Evolutionary conservation across 2,888 invertebrate genomes (phyloP).

Genomic region (Meiosimyza decipiens): DNA sequence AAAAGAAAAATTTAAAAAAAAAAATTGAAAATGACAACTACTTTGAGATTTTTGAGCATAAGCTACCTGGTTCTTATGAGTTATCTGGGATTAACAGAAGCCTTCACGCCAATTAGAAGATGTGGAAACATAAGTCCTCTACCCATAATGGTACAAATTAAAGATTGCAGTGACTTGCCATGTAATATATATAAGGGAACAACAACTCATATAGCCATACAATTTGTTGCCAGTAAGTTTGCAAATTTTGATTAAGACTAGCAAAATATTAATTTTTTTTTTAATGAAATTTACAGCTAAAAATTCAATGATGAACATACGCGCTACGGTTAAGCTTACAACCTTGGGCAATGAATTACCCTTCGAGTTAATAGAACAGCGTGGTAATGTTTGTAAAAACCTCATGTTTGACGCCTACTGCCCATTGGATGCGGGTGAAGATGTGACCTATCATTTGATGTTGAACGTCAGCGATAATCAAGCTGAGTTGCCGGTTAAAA

Average conservation of each 20-base stretch:
- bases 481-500: conserved; percentile 56
- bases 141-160: conserved; percentile 55
- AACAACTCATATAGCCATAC: conserved; percentile 52
- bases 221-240: conserved; percentile 59
- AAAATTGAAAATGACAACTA: not conserved
- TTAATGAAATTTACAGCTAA: conserved; percentile 44
- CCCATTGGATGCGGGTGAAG: conserved; percentile 61
- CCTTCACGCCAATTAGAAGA: not conserved
- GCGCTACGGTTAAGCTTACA: conserved; percentile 49
- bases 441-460: conserved; percentile 60
- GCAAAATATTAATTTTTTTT: not conserved
- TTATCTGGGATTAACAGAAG: not conserved
- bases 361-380: conserved; percentile 47
- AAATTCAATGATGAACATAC: conserved; percentile 48
- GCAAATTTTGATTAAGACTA: not conserved
- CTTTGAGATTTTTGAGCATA: not conserved
- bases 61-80: not conserved
- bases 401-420: conserved; percentile 61
- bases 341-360: conserved; percentile 53
- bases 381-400: conserved; percentile 58
- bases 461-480: conserved; percentile 53
- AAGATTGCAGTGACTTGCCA: conserved; percentile 53
- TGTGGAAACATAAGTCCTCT: conserved; percentile 43
- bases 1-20: not conserved
- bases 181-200: conserved; percentile 52